Conservation (phyloP, 2,797 vertebrate species). For the Oreonectes daqikongensis region DNA sequence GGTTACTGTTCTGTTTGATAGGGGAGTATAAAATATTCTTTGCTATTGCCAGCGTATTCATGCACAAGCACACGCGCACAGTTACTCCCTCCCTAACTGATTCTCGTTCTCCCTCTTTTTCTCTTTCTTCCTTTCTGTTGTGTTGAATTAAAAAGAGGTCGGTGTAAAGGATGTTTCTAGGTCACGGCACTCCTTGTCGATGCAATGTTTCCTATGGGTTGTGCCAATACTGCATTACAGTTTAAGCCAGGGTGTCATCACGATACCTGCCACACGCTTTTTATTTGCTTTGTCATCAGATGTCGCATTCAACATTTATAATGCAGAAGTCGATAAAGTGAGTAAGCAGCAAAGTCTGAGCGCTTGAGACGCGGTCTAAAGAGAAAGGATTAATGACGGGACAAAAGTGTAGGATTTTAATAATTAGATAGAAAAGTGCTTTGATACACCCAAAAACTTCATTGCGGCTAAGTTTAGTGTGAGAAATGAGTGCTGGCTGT, state of each 20-base stretch:
- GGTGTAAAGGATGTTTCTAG: constrained; percentile 70
- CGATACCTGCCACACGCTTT: not conserved
- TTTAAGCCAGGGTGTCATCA: constrained; percentile 35
- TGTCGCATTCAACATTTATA: constrained; percentile 10
- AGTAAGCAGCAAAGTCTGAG: not conserved
- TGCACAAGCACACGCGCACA: not conserved
- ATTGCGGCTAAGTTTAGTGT: not conserved
- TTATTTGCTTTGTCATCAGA: constrained; percentile 1
- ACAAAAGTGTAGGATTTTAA: constrained; percentile 4
- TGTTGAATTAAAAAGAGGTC: constrained; percentile 67
- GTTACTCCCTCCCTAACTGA: not conserved
- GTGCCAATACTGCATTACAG: constrained; percentile 3
- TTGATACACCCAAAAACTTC: constrained; percentile 20
- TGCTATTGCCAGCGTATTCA: not conserved
- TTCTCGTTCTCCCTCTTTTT: not conserved
- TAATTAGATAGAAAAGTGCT: constrained; percentile 19
- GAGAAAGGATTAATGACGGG: not conserved
- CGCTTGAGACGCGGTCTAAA: not conserved
- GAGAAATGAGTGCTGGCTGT: not conserved
- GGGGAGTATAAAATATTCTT: not conserved
- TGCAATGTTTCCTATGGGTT: constrained; percentile 32
- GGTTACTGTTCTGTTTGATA: too few relatives aligned
- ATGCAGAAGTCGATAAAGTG: not conserved
- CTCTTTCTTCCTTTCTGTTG: constrained; percentile 49
- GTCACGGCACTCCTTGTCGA: constrained; percentile 62